Conservation (phyloP, 2,797 vertebrate genomes). For the Rhinogobio ventralis region DNA sequence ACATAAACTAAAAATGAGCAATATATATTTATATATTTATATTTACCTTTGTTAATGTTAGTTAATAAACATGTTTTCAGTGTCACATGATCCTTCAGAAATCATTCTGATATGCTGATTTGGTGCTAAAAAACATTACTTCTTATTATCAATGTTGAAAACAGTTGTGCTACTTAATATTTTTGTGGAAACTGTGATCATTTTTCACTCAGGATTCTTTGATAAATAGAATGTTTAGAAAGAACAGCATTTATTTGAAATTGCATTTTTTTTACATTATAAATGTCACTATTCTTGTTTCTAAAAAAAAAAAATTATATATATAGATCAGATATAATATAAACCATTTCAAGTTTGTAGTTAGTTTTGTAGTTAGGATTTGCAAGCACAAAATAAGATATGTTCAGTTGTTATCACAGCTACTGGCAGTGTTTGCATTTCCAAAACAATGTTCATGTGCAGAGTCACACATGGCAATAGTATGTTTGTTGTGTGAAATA, state of each 20-base stretch:
- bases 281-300: neutral
- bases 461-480: neutral
- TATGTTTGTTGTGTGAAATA: conserved; percentile 5
- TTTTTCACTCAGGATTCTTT: neutral
- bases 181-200: neutral
- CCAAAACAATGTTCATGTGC: neutral
- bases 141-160: neutral
- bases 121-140: neutral
- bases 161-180: neutral
- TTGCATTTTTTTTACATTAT: neutral
- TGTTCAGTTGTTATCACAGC: neutral
- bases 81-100: neutral
- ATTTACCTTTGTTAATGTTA: neutral
- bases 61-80: neutral
- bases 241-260: neutral
- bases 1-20: neutral
- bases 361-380: neutral
- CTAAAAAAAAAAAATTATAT: neutral
- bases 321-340: neutral
- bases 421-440: neutral
- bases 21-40: neutral
- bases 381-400: neutral
- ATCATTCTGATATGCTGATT: neutral
- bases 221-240: neutral
- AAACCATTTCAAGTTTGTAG: neutral